phyloP scores from a whole-genome alignment of 2,797 vertebrate species.

The Danio albolineatus region DNA sequence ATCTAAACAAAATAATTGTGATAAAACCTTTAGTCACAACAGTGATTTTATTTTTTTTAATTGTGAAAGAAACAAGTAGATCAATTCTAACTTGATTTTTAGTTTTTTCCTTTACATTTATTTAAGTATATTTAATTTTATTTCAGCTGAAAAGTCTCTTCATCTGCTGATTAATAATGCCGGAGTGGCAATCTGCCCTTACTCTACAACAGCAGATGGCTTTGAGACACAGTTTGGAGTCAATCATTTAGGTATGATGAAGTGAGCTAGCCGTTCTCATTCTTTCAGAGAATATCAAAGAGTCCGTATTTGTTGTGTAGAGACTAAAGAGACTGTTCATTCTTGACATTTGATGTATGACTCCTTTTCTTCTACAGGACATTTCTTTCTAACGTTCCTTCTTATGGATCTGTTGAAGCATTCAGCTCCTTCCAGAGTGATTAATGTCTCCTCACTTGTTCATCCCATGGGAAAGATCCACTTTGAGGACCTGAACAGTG shows the following conservation, averaged over 20 bases:
- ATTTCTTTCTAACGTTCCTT: constrained; percentile 81
- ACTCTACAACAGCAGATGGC: constrained; percentile 72
- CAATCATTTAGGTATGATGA: constrained; percentile 77
- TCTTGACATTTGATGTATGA: constrained; percentile 29
- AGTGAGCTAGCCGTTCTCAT: not conserved
- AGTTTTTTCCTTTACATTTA: too few relatives aligned
- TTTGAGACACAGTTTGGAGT: constrained; percentile 81
- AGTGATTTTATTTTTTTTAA: too few relatives aligned
- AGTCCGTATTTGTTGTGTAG: constrained; percentile 22
- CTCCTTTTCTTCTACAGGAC: constrained; percentile 67
- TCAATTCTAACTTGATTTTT: not conserved
- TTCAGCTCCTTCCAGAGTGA: constrained; percentile 77
- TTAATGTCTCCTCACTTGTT: constrained; percentile 73
- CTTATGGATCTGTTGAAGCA: constrained; percentile 80
- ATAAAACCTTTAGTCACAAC: too few relatives aligned
- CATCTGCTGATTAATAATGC: constrained; percentile 82
- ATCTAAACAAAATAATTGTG: too few relatives aligned
- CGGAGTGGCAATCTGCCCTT: constrained; percentile 75
- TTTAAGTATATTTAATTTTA: constrained; percentile 28
- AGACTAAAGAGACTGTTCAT: constrained; percentile 9
- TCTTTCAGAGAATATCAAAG: constrained; percentile 14
- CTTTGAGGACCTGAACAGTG: constrained; percentile 76
- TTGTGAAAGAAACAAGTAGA: too few relatives aligned
- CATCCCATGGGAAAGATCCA: constrained; percentile 79
- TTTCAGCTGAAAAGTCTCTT: constrained; percentile 76